Evolutionary conservation across 2,113 vertebrate genomes (phyloP), one percentile per base, ranked within the genome.

Genomic region (Ranitomeya imitator): DNA sequence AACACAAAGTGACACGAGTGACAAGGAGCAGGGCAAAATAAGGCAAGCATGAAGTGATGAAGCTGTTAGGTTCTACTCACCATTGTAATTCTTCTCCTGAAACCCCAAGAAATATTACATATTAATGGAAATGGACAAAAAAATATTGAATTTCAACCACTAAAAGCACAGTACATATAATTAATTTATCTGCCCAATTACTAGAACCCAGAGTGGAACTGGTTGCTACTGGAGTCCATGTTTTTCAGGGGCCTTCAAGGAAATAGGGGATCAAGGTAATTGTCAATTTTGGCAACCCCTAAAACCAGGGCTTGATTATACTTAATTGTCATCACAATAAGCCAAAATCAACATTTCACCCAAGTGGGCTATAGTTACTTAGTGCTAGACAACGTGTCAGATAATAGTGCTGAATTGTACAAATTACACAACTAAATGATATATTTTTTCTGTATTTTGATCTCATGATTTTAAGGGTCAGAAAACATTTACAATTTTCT

Each of bases 1-100:
- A 69, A 87, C 55, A 80, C 77, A 80, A 55, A 80, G 31, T 67
- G 74, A 63, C 85, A 86, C 51, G 10, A 79, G 74, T 52, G 59
- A 63, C 7, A 79, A 31, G 79, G 61, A 59, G 31, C 19, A 16
- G 14, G 77, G 18, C 26, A 78, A 51, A 60, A 74, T 45, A 37
- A 86, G 73, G 63, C 55, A 77, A 37, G n/a, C 14, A 45, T 45
- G 13, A n/a, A 23, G 45, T 4, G 45, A 67, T 55, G 67, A 67
- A 18, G 6, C n/a, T 37, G 6, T 15, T 13, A n/a, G 69, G 60
- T 18, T 73, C 11, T 74, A 84, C 87, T 88, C 45, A 83, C 87
- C 80, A 88, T 88, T 7, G 15, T 16, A 52, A 55, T 7, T 63
- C 69, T 65, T 21, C 71, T 88, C 71, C 87, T 83, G 71, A 65